Evolutionary conservation across 2,113 vertebrate genomes (phyloP).

Genomic region (Neodontobutis hainanensis): DNA sequence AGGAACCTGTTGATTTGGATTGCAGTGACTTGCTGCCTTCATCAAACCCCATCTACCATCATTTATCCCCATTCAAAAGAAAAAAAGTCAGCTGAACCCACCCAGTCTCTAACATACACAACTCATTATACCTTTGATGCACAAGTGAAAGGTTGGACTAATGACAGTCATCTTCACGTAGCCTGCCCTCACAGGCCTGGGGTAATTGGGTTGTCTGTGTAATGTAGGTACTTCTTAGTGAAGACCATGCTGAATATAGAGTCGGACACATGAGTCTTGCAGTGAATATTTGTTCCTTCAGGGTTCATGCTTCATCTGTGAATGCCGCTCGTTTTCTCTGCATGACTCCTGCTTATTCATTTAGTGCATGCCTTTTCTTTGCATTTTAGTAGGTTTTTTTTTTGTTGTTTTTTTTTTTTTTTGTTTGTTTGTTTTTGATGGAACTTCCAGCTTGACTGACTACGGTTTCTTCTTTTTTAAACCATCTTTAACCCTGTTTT

Average conservation of each 20-base stretch:
- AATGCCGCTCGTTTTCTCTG: conserved; percentile 37
- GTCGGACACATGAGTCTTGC: neutral
- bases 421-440: conserved; percentile 1
- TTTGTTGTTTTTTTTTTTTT: conserved; percentile 12
- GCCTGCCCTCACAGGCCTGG: neutral
- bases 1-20: conserved; percentile 64
- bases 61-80: neutral
- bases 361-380: conserved; percentile 45
- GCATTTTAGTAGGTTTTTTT: conserved; percentile 12
- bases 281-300: conserved; percentile 1
- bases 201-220: neutral
- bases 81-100: neutral
- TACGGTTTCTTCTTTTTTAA: conserved; percentile 17
- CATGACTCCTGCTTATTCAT: conserved; percentile 23
- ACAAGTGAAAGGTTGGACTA: neutral
- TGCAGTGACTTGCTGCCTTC: conserved; percentile 70
- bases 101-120: neutral
- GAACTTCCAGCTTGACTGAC: neutral
- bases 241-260: neutral
- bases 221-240: neutral
- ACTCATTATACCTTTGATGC: neutral
- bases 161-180: neutral
- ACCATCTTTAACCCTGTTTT: conserved; percentile 28
- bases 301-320: conserved; percentile 15
- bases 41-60: conserved; percentile 5